A percentile compares a stretch with the other conserved stretches of the same genome.
Conservation (phyloP, 2,113 vertebrate genomes). For the Vidua chalybeata region DNA sequence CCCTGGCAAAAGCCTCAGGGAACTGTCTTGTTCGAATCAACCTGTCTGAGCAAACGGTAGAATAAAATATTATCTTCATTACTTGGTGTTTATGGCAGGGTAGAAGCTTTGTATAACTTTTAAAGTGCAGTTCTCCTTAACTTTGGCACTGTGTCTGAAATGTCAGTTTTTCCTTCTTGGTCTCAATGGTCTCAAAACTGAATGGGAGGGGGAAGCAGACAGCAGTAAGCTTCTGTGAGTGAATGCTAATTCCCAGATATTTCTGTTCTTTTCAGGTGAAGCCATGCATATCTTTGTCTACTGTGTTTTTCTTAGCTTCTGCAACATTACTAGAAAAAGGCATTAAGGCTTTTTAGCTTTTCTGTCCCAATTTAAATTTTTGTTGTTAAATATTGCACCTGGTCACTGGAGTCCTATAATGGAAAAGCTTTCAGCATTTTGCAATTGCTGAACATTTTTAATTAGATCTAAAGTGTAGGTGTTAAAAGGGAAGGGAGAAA, state of each 20-base stretch:
- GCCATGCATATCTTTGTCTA: background rate
- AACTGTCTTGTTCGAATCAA: slow-evolving; percentile 94
- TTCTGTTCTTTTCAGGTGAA: background rate
- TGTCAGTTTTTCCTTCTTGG: background rate
- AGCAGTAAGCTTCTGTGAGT: background rate
- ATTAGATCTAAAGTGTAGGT: background rate
- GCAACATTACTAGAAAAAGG: background rate
- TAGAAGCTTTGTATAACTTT: background rate
- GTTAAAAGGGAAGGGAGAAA: background rate
- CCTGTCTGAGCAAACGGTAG: slow-evolving; percentile 95
- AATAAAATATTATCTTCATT: background rate
- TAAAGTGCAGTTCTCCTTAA: background rate
- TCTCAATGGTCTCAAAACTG: background rate
- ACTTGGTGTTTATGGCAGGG: background rate
- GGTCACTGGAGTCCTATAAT: background rate
- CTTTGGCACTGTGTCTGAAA: background rate
- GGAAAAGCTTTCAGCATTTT: background rate
- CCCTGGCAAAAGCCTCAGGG: slow-evolving; percentile 92
- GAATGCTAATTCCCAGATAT: background rate
- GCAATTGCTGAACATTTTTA: background rate
- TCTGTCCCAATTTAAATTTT: background rate
- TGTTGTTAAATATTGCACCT: background rate
- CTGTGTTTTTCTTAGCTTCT: background rate
- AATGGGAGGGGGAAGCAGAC: background rate
- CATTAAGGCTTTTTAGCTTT: background rate